Base-by-base conservation (phyloP, 2,888 invertebrate species). In the Cartodere bifasciata region DNA sequence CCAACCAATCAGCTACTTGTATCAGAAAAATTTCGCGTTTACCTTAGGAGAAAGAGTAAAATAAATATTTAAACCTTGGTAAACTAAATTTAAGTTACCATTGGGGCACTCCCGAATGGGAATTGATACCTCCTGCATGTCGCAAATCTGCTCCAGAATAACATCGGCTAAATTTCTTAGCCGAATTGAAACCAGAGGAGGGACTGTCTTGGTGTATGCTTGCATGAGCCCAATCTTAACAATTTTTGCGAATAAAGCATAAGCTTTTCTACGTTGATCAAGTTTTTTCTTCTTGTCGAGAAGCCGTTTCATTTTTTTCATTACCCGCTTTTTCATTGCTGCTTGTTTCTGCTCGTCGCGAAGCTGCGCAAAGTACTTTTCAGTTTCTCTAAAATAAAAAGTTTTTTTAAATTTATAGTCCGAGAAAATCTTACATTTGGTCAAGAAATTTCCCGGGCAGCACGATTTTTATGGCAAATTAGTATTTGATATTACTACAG, bases 91-190 rank as follows among this genome's bases (percentile, higher is more conserved):
- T n/a, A n/a, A n/a, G n/a, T 17, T 9, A 17, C 3, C 2, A 10
- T 26, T n/a, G n/a, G 34, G 31, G 14, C 26, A 21, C 15, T 34
- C 16, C 24, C 50, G 39, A 12, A 35, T 35, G 83, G 94, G 70
- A 80, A 92, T 62, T 76, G 81, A 67, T 85, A 95, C 56, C 86
- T 92, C 87, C 83, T 91, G 54, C 44, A 72, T 59, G 41, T 68
- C 65, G 32, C 70, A 68, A 4, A 72, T 62, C 40, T 68, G 58
- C 41, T 68, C 67, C 41, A 71, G 46, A 11, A 72, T 64, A 3
- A 68, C 65, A 39, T 72, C 68, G 3, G 72, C 68, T 25, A 71
- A 64, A 41, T 67, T 66, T 30, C 70, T 53, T 36, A 72, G 42
- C 37, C 70, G 55, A 23, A 70, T 68, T 1, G 70, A 67, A 2